These are phyloP conservation scores for Rhorus exstirpatorius DNA, from an alignment of 2,888 invertebrate species.

Conservation along the genomic window DNA sequence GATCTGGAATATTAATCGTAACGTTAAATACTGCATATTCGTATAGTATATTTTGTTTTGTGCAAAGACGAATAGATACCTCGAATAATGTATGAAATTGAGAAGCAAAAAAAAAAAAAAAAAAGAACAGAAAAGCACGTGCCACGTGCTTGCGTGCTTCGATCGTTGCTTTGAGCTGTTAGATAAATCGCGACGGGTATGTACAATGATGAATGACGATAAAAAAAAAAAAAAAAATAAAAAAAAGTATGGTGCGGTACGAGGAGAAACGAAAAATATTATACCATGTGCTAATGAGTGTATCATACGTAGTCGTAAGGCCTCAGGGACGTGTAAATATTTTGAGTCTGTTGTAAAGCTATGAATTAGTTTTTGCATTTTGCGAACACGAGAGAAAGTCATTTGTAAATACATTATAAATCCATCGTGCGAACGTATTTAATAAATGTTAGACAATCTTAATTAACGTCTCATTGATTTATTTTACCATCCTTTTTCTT, in stretches of 20 bases:
- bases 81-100: constrained; percentile 43
- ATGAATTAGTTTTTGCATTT: constrained; percentile 81
- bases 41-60: constrained; percentile 41
- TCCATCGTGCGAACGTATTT: constrained; percentile 78
- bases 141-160: constrained; percentile 14
- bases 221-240: neutral
- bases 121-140: too few species aligned
- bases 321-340: constrained; percentile 83
- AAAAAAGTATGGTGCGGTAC: neutral
- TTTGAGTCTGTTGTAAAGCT: constrained; percentile 77
- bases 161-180: constrained; percentile 72
- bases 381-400: constrained; percentile 74
- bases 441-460: constrained; percentile 82
- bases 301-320: constrained; percentile 78
- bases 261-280: constrained; percentile 30
- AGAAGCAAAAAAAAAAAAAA: neutral
- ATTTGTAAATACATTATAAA: constrained; percentile 80
- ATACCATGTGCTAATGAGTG: constrained; percentile 67
- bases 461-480: constrained; percentile 49
- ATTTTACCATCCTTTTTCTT: neutral
- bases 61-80: constrained; percentile 29
- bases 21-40: constrained; percentile 33
- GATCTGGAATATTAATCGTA: constrained; percentile 39
- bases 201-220: constrained; percentile 73
- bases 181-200: constrained; percentile 70